Evolutionary conservation across 2,797 vertebrate species (phyloP).

Genomic region (Chaetophractus vellerosus): DNA sequence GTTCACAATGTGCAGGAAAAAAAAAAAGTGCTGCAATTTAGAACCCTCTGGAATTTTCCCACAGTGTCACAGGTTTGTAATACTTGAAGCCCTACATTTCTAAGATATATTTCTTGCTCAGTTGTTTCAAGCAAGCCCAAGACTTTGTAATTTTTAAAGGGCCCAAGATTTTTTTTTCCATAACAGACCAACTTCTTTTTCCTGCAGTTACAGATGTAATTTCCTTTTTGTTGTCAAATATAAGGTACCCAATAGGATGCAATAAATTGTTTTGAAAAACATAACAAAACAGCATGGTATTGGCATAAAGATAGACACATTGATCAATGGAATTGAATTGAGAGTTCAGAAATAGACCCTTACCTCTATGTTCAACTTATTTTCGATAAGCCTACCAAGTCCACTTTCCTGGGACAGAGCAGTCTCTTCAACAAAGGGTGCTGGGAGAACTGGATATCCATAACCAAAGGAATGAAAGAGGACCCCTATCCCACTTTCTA

Average conservation of each 20-base stretch:
- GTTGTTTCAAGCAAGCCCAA: conserved; percentile 93
- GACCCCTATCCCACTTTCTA: too few species aligned
- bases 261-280: conserved; percentile 95
- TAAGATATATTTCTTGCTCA: conserved; percentile 94
- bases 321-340: too few species aligned
- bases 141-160: conserved; percentile 94
- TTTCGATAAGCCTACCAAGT: too few species aligned
- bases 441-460: too few species aligned
- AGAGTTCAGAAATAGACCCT: too few species aligned
- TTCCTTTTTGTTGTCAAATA: conserved; percentile 93
- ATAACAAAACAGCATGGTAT: conserved; percentile 25
- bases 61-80: conserved; percentile 94
- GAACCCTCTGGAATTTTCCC: conserved; percentile 94
- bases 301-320: too few species aligned
- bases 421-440: too few species aligned
- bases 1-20: conserved; percentile 91
- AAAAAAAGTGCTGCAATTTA: conserved; percentile 92
- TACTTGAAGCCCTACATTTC: conserved; percentile 94
- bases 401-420: too few species aligned
- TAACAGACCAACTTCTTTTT: conserved; percentile 93
- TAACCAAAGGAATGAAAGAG: too few species aligned
- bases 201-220: conserved; percentile 94
- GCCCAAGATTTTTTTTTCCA: conserved; percentile 91
- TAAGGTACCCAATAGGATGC: conserved; percentile 95
- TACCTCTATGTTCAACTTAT: too few species aligned